Evolutionary conservation across 2,113 vertebrate species (phyloP), one percentile per base, ranked within the genome.

Genomic region (Ictalurus punctatus): DNA sequence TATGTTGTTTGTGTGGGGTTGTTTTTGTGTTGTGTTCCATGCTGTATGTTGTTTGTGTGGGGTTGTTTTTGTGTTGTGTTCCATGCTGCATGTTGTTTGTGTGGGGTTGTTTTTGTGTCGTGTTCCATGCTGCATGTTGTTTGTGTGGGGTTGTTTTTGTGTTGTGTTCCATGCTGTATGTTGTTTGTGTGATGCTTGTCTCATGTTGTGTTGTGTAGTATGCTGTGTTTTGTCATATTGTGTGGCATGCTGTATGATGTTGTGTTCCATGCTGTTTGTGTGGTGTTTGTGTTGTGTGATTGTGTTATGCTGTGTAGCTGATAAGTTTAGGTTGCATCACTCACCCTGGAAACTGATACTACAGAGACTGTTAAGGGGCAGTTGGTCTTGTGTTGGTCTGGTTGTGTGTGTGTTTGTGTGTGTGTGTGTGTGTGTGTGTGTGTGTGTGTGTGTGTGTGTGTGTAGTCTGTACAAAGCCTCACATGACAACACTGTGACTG

Each of bases 311-410:
- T 93, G 90, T 93, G 94, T 92, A 85, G 87, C 92, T 93, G 93
- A 94, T 95, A 93, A 94, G 94, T 94, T 90, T 93, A 13, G 90
- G 88, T 93, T 93, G 87, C 91, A 92, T 93, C 92, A 90, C 92
- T 91, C 83, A 61, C 58, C 86, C 92, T 89, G 88, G 90, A 92
- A 93, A 91, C 93, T 92, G 93, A 94, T 93, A 93, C 89, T 86
- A 91, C 91, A 93, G 93, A 92, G 89, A 91, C 88, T 40, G 73
- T 89, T 94, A 89, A 92, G 90, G 93, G 93, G 94, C 92, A 93
- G 76, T 90, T 87, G 87, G 92, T 92, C 87, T 44, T 37, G 71
- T 34, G 30, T 85, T 34, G 88, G 91, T 79, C 71, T 16, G 71
- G 52, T 17, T 84, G 67, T 58, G 30, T 84, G 67, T 56, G 87